Evolutionary conservation across 2,113 vertebrate species (phyloP).

Genomic region (Amblyornis subalaris): DNA sequence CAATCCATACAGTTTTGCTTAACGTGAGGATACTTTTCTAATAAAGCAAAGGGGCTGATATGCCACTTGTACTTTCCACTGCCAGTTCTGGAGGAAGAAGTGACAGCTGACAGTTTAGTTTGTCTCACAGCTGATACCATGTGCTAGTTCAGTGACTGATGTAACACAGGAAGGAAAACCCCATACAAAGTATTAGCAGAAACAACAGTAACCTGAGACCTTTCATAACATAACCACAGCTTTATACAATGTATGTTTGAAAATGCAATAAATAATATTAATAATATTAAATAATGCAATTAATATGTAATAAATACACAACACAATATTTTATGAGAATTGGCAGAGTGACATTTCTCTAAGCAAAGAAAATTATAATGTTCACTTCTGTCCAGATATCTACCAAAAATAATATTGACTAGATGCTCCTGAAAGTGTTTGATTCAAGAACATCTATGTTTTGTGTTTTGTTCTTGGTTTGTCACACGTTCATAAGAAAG

Average conservation of each 20-base stretch:
- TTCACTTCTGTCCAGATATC: neutral
- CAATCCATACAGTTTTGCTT: neutral
- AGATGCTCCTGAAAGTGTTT: neutral
- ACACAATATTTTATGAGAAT: neutral
- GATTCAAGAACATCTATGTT: neutral
- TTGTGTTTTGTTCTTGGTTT: neutral
- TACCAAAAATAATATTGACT: neutral
- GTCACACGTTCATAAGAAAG: neutral
- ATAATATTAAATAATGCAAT: no score
- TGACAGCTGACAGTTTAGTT: neutral
- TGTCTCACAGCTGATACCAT: neutral
- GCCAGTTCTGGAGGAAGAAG: neutral
- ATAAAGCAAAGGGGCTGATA: neutral
- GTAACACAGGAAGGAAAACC: neutral
- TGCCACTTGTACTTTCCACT: neutral
- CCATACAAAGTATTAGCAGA: neutral
- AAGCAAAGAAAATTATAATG: neutral
- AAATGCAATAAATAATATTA: neutral
- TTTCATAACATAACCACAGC: neutral
- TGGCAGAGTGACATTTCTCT: neutral
- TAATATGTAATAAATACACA: neutral
- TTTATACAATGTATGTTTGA: neutral
- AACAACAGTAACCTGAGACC: neutral
- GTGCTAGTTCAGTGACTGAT: neutral
- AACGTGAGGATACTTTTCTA: neutral